phyloP scores from a whole-genome alignment of 1,140 invertebrate species.

The Trialeurodes vaporariorum region DNA sequence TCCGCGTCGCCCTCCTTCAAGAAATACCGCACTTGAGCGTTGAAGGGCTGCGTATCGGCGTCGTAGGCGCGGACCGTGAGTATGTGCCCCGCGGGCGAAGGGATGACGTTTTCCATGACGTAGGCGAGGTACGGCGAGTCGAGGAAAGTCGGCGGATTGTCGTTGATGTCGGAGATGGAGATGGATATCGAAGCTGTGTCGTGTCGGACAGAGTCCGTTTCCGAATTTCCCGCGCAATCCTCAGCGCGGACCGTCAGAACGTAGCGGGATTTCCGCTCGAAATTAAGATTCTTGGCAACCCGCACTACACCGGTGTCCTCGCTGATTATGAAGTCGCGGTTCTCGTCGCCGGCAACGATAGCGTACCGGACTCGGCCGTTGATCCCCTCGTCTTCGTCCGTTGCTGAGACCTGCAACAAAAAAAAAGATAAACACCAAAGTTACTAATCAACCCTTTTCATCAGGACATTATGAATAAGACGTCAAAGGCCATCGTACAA shows the following conservation, averaged over 20 bases:
- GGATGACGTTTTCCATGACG: conserved; percentile 83
- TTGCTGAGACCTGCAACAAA: conserved; percentile 63
- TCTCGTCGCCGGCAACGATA: conserved; percentile 77
- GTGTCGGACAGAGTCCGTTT: conserved; percentile 39
- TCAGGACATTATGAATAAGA: no score
- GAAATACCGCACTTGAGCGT: conserved; percentile 79
- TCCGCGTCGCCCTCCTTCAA: conserved; percentile 83
- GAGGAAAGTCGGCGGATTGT: conserved; percentile 83
- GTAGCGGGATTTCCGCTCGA: conserved; percentile 75
- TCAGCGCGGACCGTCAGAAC: conserved; percentile 72
- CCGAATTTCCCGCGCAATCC: conserved; percentile 60
- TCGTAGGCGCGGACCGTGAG: conserved; percentile 73
- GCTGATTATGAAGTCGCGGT: conserved; percentile 78
- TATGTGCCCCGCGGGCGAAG: conserved; percentile 59
- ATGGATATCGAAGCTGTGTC: conserved; percentile 56
- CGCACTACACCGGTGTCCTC: conserved; percentile 79
- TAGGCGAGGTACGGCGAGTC: conserved; percentile 82
- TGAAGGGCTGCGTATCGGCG: conserved; percentile 80
- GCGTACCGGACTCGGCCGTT: conserved; percentile 82
- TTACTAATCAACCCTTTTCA: no score
- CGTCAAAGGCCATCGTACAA: no score
- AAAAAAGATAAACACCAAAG: no score
- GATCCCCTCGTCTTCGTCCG: conserved; percentile 76
- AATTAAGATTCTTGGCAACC: conserved; percentile 83
- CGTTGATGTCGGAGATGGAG: conserved; percentile 79